Base-by-base conservation (phyloP, 2,888 invertebrate species). In the Rhagonycha lutea region DNA sequence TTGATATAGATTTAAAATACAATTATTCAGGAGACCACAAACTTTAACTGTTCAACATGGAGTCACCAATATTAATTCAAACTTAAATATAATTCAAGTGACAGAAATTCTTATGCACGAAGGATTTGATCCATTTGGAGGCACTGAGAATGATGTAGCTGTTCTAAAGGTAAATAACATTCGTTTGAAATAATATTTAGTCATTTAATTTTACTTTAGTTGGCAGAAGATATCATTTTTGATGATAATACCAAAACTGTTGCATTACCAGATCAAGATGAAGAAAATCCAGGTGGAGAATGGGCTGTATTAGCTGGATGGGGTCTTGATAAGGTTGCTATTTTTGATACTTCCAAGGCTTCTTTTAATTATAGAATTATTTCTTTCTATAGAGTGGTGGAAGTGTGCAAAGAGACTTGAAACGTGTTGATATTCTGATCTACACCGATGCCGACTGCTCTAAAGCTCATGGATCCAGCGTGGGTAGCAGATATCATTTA, bases 341-440 rank as follows among this genome's bases (percentile, higher is more conserved):
- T 14, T 26, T 23, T 88, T 1, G 86, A 87, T 78, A 86, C 88
- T 3, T 84, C 88, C 1, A 75, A 70, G n/a, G 8, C 3, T 62
- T 7, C 12, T 24, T 24, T 65, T 12, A 4, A 24, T 24, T 8
- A 24, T 0, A 24, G 8, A 62, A 24, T n/a, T 65, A 68, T 81
- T 23, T 4, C 62, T 24, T 68, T 29, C 80, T 70, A 26, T 73
- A 88, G 88, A 85, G 86, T 7, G 85, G 85, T 7, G 88, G 88
- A 24, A 76, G 74, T 12, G 80, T 86, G 4, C 87, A 87, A 75
- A 77, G 71, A n/a, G 78, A 83, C 28, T 78, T 89, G 28, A 87
- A 88, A 74, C 86, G 86, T 79, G 89, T 87, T 1, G 81, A 86
- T n/a, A 80, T 88, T 60, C 81, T 85, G 68, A 80, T 85, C 32